Percentiles rank a stretch among this genome's conserved stretches.
These are phyloP conservation scores for Montipora foliosa DNA, from an alignment of 64 coral and sea anemone genomes.

Conservation along the genomic window DNA sequence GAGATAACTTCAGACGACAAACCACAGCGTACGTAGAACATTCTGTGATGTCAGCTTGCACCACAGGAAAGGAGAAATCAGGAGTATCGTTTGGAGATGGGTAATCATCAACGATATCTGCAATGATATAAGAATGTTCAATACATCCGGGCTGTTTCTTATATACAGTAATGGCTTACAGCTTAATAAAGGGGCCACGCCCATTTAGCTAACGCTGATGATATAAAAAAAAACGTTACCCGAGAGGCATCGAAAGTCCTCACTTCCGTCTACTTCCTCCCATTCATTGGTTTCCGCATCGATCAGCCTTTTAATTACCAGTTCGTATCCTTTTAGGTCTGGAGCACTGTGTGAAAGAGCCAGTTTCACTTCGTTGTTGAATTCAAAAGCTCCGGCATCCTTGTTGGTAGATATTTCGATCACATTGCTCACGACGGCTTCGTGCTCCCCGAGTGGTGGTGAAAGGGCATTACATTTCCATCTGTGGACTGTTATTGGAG, in stretches of 20 bases:
- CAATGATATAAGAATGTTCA: not conserved
- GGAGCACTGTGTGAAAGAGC: conserved; percentile 27
- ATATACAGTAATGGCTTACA: too few relatives aligned
- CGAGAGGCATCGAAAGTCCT: not conserved
- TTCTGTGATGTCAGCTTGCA: conserved; percentile 33
- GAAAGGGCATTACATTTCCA: not conserved
- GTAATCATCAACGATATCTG: conserved; percentile 59
- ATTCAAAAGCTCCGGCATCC: not conserved
- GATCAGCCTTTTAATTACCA: conserved; percentile 14
- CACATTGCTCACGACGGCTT: conserved; percentile 12
- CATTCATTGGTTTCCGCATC: conserved; percentile 32
- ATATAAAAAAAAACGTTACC: not conserved
- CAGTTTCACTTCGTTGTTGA: not conserved
- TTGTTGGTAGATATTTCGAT: not conserved
- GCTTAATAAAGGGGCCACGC: too few relatives aligned
- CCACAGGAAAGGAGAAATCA: conserved; percentile 49
- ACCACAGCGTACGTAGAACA: conserved; percentile 63
- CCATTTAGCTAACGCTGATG: too few relatives aligned
- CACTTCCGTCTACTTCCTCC: not conserved
- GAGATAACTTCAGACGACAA: conserved; percentile 30
- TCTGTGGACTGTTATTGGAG: not conserved
- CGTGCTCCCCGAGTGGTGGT: not conserved
- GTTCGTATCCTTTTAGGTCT: not conserved
- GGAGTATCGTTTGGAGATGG: not conserved
- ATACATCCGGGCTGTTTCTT: too few relatives aligned